Percentiles rank a stretch among this genome's conserved stretches.
These are phyloP conservation scores for Mugil cephalus DNA, from an alignment of 2,113 vertebrate genomes.

Conservation along the genomic window DNA sequence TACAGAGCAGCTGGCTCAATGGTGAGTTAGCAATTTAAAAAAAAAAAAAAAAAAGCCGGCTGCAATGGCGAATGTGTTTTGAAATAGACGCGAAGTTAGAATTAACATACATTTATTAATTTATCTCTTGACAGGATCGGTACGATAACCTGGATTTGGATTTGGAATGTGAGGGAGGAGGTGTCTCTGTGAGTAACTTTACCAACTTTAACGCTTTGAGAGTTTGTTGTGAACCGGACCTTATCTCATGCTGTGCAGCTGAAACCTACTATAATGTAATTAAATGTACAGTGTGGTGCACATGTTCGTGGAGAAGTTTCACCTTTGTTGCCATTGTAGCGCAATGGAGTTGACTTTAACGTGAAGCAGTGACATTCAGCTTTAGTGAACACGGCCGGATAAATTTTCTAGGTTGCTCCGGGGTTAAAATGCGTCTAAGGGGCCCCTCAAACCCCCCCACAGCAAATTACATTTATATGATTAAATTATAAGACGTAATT, in stretches of 20 bases:
- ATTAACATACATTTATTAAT: no score
- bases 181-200: constrained; percentile 46
- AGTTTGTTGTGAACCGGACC: background rate
- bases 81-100: no score
- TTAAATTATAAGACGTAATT: no score
- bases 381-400: background rate
- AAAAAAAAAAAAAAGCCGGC: background rate
- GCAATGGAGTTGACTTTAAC: background rate
- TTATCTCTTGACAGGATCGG: constrained; percentile 57
- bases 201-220: background rate
- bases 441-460: background rate
- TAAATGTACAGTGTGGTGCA: no score
- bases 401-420: no score
- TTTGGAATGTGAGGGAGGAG: constrained; percentile 65
- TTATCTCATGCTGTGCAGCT: no score
- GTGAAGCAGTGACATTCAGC: background rate
- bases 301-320: background rate
- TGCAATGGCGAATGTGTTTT: background rate
- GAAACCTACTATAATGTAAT: no score
- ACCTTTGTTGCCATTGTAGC: background rate
- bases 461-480: no score
- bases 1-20: constrained; percentile 3
- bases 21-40: constrained; percentile 37
- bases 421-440: background rate
- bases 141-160: constrained; percentile 63